Evolutionary conservation across 92 coral and sea anemone genomes (phyloP).

Genomic region (Virgularia gustaviana): DNA sequence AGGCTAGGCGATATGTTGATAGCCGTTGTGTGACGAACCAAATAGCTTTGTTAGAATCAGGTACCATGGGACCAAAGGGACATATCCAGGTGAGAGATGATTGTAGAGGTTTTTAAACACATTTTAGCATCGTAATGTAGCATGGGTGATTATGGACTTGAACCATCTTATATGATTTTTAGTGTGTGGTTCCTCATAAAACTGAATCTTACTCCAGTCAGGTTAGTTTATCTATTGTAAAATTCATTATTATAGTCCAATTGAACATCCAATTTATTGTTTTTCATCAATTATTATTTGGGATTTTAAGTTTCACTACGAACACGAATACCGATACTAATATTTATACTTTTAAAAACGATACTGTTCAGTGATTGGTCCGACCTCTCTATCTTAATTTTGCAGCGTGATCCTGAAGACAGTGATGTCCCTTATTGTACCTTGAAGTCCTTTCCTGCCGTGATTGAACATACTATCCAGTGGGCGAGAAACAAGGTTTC

Average conservation of each 20-base stretch:
- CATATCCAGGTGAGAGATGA: slow-evolving; percentile 88
- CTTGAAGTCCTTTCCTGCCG: slow-evolving; percentile 91
- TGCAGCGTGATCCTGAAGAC: slow-evolving; percentile 91
- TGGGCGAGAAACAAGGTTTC: slow-evolving; percentile 98
- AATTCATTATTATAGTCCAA: no score
- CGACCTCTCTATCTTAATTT: neutral
- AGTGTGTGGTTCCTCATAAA: slow-evolving; percentile 91
- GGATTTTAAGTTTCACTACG: no score
- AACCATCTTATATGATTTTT: slow-evolving; percentile 19
- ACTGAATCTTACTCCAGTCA: slow-evolving; percentile 92
- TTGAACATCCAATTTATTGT: no score
- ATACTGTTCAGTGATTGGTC: neutral
- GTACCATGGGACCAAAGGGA: slow-evolving; percentile 98
- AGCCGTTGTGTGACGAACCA: slow-evolving; percentile 93
- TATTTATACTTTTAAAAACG: neutral
- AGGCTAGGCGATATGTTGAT: slow-evolving; percentile 91
- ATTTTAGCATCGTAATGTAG: neutral
- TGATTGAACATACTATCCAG: slow-evolving; percentile 92
- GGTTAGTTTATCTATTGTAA: no score
- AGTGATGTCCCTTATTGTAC: slow-evolving; percentile 93
- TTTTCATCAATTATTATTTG: neutral
- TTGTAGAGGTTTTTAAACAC: neutral
- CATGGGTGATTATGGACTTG: no score
- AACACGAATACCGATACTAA: neutral
- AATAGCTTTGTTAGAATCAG: slow-evolving; percentile 86